Evolutionary conservation across 2,113 vertebrate genomes (phyloP).

Genomic region (Bombycilla garrulus): DNA sequence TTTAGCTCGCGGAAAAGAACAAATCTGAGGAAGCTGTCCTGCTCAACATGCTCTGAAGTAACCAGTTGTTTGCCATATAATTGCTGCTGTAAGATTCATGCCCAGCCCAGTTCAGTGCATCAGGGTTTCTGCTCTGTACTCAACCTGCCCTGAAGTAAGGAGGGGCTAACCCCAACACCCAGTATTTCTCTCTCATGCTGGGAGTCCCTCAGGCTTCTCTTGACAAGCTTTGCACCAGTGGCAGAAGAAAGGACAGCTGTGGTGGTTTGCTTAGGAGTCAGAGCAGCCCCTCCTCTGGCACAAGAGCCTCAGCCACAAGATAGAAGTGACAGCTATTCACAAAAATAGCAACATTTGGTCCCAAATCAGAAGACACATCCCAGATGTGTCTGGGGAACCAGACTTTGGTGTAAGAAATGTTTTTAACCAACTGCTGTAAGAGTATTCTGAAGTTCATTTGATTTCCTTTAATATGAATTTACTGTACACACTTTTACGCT

Average conservation of each 20-base stretch:
- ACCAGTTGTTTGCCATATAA: background rate
- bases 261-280: background rate
- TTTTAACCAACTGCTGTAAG: background rate
- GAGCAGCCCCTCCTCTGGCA: background rate
- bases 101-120: background rate
- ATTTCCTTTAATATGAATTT: background rate
- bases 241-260: background rate
- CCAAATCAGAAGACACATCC: background rate
- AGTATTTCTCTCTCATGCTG: fast-evolving
- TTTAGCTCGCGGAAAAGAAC: background rate
- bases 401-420: background rate
- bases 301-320: background rate
- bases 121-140: background rate
- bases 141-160: background rate
- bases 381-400: background rate
- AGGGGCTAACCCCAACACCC: background rate
- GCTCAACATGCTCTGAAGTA: background rate
- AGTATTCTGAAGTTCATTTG: background rate
- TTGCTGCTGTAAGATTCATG: background rate
- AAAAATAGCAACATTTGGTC: background rate
- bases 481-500: background rate
- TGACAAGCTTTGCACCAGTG: background rate
- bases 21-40: background rate
- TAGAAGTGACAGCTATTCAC: background rate
- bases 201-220: background rate